These are phyloP conservation scores for Papilio helenus DNA, from an alignment of 1,140 invertebrate genomes.

Conservation along the genomic window DNA sequence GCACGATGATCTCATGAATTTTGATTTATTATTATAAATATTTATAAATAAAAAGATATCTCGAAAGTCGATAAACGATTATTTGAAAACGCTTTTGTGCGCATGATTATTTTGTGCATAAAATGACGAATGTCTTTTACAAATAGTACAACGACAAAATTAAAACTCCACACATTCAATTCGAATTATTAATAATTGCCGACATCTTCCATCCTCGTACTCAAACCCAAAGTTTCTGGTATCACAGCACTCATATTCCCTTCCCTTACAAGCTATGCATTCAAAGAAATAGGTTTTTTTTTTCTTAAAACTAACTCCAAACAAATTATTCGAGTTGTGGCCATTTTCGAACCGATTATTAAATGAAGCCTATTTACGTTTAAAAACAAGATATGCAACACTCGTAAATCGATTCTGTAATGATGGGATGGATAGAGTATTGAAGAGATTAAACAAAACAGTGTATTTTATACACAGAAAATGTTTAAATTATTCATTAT, in stretches of 20 bases:
- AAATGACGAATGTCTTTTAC: conserved; percentile 37
- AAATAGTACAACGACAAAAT: conserved; percentile 40
- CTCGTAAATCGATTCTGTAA: neutral
- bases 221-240: conserved; percentile 64
- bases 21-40: conserved; percentile 32
- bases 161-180: conserved; percentile 29
- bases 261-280: conserved; percentile 65
- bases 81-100: conserved; percentile 37
- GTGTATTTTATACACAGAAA: conserved; percentile 38
- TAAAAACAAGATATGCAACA: conserved; percentile 10
- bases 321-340: conserved; percentile 45
- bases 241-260: conserved; percentile 76
- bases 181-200: conserved; percentile 40
- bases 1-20: conserved; percentile 43
- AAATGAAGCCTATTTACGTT: conserved; percentile 16
- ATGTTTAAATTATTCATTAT: neutral
- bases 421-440: conserved; percentile 31
- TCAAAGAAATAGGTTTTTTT: conserved; percentile 51
- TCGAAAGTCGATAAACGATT: conserved; percentile 31
- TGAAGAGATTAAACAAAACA: conserved; percentile 18
- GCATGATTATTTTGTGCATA: conserved; percentile 39
- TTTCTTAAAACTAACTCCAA: conserved; percentile 63
- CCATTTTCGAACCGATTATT: conserved; percentile 23
- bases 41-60: conserved; percentile 35
- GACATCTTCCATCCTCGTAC: conserved; percentile 42